Evolutionary conservation across 1,140 invertebrate genomes (phyloP).

Genomic region (Antheraea pernyi): DNA sequence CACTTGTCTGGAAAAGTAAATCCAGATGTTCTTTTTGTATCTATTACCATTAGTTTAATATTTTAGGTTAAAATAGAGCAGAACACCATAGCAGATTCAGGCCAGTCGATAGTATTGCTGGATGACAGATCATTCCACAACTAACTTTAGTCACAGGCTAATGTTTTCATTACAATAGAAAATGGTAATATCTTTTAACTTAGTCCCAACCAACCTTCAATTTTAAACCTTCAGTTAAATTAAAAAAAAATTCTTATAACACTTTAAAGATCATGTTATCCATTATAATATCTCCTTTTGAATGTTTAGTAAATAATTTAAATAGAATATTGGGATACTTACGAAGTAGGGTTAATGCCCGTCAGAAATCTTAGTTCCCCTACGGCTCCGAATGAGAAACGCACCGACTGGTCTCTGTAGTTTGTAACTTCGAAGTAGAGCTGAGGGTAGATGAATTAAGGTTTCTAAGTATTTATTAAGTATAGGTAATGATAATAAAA

Average conservation of each 20-base stretch:
- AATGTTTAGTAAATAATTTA: neutral
- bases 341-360: conserved; percentile 59
- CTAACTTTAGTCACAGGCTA: too few relatives aligned
- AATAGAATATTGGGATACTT: conserved; percentile 29
- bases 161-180: too few relatives aligned
- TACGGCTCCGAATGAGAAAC: conserved; percentile 76
- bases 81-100: too few relatives aligned
- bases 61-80: neutral
- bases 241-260: too few relatives aligned
- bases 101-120: too few relatives aligned
- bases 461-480: neutral
- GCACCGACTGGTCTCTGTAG: conserved; percentile 71
- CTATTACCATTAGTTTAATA: neutral
- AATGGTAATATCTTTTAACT: too few relatives aligned
- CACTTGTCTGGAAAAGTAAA: conserved; percentile 60
- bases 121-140: too few relatives aligned
- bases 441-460: conserved; percentile 36
- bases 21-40: neutral
- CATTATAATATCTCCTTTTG: too few relatives aligned
- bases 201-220: too few relatives aligned
- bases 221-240: too few relatives aligned
- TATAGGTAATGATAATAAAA: too few relatives aligned
- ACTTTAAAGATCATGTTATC: too few relatives aligned
- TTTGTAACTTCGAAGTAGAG: conserved; percentile 81
- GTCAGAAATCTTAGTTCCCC: conserved; percentile 78